Conservation (phyloP, 1,140 invertebrate species). For the Chelonus insularis region DNA sequence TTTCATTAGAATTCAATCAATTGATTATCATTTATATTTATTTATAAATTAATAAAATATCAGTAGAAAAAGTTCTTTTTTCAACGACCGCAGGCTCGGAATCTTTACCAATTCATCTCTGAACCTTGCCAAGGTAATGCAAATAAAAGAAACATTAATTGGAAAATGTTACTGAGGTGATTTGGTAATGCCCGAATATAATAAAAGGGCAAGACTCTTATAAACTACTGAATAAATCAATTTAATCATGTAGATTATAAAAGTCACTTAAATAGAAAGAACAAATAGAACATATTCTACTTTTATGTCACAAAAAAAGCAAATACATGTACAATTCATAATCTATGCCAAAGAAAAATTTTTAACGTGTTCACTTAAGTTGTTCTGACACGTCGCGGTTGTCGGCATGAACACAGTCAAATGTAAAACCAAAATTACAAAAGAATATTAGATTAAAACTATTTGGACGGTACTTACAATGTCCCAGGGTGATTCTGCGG, state of each 20-base stretch:
- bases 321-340: constrained; percentile 34
- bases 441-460: not conserved
- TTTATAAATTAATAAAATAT: constrained; percentile 37
- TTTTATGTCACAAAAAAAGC: constrained; percentile 38
- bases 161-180: constrained; percentile 24
- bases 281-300: constrained; percentile 45
- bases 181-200: constrained; percentile 33
- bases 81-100: constrained; percentile 21
- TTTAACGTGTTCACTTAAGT: constrained; percentile 36
- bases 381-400: constrained; percentile 32
- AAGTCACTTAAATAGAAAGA: not conserved
- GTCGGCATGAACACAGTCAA: constrained; percentile 8
- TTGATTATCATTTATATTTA: constrained; percentile 14
- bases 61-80: constrained; percentile 26
- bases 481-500: constrained; percentile 38
- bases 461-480: not conserved
- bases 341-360: constrained; percentile 43
- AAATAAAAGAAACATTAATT: not conserved
- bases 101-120: constrained; percentile 39
- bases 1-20: constrained; percentile 36
- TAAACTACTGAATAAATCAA: constrained; percentile 15
- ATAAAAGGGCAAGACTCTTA: constrained; percentile 25
- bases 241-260: not conserved
- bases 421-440: not conserved
- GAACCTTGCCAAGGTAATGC: constrained; percentile 3